Evolutionary conservation across 2,888 invertebrate species (phyloP), one percentile per base, ranked within the genome.

Genomic region (Epirrhoe alternata): DNA sequence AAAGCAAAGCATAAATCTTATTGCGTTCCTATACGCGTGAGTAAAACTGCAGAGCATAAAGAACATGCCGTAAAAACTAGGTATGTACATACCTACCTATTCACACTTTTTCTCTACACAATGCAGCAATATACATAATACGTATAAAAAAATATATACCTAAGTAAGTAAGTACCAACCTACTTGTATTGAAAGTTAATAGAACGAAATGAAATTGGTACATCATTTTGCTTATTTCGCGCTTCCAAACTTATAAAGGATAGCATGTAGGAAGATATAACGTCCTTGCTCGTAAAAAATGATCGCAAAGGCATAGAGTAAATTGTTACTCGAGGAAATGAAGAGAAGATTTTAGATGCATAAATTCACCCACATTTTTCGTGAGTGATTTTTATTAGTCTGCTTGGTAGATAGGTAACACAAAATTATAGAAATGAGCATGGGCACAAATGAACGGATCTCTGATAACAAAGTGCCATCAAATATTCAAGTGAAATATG

Each of bases 1-100:
- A 69, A 65, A 51, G 60, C 55, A 38, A 54, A 54, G 12, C n/a
- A 55, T 55, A 45, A 24, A 63, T 63, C 42, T 35, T 61, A 51
- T 61, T 56, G 60, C 30, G 14, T 64, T 50, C 49, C 54, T 52
- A n/a, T n/a, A 49, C 60, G 52, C 6, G 52, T 54, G 47, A 47
- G 14, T 47, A 6, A 7, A 14, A 14, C 47, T 14, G 16, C 6
- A 14, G 12, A 47, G 47, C 16, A 47, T 5, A 47, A 16, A 47
- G 4, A 12, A 14, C 3, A 47, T 5, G 14, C 10, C 35, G 10
- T 35, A 35, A 35, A 35, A 35, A 10, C 35, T 35, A 8, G 0
- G 35, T 8, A 35, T 8, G n/a, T 6, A 35, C n/a, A 35, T 6
- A 35, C 35, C 35, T 24, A 24, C 24, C 3, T 24, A 24, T 24